These are phyloP conservation scores for Platysteira castanea DNA, from an alignment of 2,113 vertebrate species.

Conservation along the genomic window DNA sequence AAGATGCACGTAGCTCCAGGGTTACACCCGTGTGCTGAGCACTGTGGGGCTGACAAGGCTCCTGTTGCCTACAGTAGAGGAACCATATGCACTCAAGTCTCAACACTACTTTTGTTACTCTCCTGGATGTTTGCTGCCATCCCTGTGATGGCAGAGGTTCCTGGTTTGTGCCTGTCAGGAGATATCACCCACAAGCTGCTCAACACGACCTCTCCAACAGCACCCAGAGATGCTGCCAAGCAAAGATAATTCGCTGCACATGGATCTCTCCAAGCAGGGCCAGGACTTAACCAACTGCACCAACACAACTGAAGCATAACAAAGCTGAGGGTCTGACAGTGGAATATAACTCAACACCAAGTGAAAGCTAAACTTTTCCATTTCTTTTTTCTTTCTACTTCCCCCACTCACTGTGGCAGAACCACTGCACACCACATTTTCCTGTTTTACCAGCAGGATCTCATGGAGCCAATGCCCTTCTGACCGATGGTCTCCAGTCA, in stretches of 20 bases:
- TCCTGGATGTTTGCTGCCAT: background rate
- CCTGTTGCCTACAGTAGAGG: background rate
- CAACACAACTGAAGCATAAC: background rate
- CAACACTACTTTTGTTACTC: background rate
- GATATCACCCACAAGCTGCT: rapidly evolving
- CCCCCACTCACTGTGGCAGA: background rate
- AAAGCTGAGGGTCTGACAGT: background rate
- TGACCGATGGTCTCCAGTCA: background rate
- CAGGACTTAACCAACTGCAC: background rate
- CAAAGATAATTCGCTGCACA: background rate
- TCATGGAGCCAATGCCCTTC: background rate
- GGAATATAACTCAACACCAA: background rate
- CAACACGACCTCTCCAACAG: background rate
- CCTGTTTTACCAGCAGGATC: background rate
- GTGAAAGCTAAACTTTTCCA: background rate
- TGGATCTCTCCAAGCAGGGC: background rate
- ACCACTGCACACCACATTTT: background rate
- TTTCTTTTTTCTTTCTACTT: background rate
- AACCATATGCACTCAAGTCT: rapidly evolving
- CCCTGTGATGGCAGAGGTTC: background rate
- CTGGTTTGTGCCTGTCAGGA: background rate
- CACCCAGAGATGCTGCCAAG: background rate
- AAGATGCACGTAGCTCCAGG: rapidly evolving
- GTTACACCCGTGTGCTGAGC: background rate
- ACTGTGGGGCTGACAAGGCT: rapidly evolving